Conservation (phyloP, 2,113 vertebrate species). For the Nyctibius bracteatus region DNA sequence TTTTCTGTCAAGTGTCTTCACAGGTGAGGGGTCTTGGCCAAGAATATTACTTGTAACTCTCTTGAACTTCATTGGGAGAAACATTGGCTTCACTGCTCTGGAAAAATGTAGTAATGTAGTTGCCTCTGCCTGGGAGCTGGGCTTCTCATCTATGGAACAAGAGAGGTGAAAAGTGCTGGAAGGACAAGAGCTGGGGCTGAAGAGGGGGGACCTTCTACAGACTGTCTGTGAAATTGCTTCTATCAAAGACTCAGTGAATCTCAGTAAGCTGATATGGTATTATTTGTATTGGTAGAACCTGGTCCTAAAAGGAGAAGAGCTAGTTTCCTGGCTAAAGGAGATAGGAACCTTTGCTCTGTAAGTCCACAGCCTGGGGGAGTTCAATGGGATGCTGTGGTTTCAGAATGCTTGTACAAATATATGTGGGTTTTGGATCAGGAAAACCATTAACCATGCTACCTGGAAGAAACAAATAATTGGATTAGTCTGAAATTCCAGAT, state of each 20-base stretch:
- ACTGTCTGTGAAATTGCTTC: background rate
- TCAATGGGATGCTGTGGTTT: background rate
- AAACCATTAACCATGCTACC: background rate
- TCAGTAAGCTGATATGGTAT: fast-evolving
- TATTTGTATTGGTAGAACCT: background rate
- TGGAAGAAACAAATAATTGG: background rate
- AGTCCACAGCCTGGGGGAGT: background rate
- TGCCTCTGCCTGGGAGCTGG: background rate
- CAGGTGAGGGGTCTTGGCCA: background rate
- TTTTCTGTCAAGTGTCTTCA: background rate
- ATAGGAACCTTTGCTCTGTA: background rate
- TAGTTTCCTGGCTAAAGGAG: background rate
- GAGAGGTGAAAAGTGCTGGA: background rate
- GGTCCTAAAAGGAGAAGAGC: background rate
- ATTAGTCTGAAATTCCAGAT: background rate
- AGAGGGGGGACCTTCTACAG: background rate
- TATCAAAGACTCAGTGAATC: background rate
- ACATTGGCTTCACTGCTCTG: background rate
- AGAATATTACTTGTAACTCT: background rate
- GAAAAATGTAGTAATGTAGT: background rate
- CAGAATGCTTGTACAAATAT: background rate
- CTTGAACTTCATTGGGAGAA: background rate
- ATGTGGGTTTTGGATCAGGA: too few species aligned
- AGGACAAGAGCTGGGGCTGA: background rate
- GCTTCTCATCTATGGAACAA: background rate